Evolutionary conservation across 2,797 vertebrate species (phyloP).

Genomic region (Heteromormyrus szaboi): DNA sequence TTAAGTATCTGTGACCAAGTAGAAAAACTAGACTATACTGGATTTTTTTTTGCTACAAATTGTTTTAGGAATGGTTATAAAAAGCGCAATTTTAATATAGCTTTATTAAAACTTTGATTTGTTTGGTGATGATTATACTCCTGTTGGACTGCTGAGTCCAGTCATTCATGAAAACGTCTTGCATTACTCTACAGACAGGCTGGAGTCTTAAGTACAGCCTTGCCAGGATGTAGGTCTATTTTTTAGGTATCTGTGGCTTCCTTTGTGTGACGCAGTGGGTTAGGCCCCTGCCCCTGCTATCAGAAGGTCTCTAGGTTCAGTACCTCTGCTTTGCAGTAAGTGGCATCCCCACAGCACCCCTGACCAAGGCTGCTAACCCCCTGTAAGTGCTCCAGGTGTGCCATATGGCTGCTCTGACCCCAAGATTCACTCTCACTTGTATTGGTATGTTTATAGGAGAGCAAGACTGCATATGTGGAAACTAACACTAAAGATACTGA

Average conservation of each 20-base stretch:
- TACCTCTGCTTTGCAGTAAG: neutral
- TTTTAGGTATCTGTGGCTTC: conserved; percentile 8
- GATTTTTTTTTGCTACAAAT: neutral
- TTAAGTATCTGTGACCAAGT: neutral
- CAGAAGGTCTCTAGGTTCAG: neutral
- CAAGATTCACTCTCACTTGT: neutral
- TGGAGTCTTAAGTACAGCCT: neutral
- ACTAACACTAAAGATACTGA: neutral
- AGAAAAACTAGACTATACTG: neutral
- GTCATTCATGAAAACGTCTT: conserved; percentile 5
- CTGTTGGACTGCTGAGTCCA: neutral
- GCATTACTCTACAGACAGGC: conserved; percentile 9
- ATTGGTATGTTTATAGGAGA: neutral
- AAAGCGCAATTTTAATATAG: neutral
- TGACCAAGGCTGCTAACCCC: neutral
- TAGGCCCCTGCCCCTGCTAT: neutral
- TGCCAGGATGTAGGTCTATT: neutral
- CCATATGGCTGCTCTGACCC: neutral
- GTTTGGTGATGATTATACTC: neutral
- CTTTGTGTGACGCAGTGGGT: neutral
- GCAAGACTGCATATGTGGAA: neutral
- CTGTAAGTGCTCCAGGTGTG: neutral
- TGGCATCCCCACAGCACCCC: neutral
- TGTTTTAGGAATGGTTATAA: neutral
- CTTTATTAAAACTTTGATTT: neutral